These are phyloP conservation scores for Catharus fuscescens DNA, from an alignment of 2,113 vertebrate species.

Conservation along the genomic window DNA sequence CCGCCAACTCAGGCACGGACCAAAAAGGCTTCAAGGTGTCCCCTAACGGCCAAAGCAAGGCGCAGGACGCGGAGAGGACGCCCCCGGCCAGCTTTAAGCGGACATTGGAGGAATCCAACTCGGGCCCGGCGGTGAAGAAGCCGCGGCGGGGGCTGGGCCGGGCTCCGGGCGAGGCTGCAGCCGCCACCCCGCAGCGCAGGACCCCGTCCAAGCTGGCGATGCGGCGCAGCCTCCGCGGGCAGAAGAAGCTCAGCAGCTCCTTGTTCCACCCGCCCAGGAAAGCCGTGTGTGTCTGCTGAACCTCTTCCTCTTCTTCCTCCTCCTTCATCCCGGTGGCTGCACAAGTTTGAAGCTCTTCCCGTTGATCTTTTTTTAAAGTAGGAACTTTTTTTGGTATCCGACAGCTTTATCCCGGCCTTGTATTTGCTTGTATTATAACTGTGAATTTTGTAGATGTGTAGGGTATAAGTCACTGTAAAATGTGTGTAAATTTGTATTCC, in stretches of 20 bases:
- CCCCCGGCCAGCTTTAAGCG: slow-evolving; percentile 76
- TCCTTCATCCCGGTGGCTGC: neutral
- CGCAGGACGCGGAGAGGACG: slow-evolving; percentile 74
- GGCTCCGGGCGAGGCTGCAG: neutral
- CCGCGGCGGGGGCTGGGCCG: slow-evolving; percentile 67
- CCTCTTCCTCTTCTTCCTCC: neutral
- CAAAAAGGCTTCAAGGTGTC: slow-evolving; percentile 70
- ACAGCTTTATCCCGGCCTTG: slow-evolving; percentile 73
- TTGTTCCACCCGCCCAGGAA: slow-evolving; percentile 81
- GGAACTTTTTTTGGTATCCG: slow-evolving; percentile 64
- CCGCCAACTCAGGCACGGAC: slow-evolving; percentile 68
- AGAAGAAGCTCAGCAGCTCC: slow-evolving; percentile 76
- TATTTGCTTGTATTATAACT: slow-evolving; percentile 80
- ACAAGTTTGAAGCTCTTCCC: neutral
- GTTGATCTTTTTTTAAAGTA: slow-evolving; percentile 42
- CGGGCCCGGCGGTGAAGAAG: slow-evolving; percentile 76
- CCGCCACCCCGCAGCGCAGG: neutral
- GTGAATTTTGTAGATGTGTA: slow-evolving; percentile 84
- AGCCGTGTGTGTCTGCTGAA: slow-evolving; percentile 81
- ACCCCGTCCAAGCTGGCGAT: slow-evolving; percentile 64
- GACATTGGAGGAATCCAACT: slow-evolving; percentile 81
- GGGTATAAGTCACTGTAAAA: slow-evolving; percentile 77
- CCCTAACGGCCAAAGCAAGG: slow-evolving; percentile 64
- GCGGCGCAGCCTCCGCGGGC: slow-evolving; percentile 81
- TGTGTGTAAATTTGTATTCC: slow-evolving; percentile 82